phyloP scores from a whole-genome alignment of 2,113 vertebrate species.

The Leuciscus idus region DNA sequence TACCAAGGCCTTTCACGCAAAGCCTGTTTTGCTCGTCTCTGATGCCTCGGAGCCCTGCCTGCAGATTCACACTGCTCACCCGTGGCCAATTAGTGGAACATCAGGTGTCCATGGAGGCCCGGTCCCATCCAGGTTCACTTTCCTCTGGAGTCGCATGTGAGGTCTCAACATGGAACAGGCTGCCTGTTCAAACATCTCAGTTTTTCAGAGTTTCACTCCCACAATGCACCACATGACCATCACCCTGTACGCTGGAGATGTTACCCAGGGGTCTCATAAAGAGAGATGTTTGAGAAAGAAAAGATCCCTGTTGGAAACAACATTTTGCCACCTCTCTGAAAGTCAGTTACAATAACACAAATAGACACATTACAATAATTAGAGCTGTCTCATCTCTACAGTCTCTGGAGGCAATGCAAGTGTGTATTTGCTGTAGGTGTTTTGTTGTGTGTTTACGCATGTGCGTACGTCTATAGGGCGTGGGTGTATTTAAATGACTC shows the following conservation, averaged over 20 bases:
- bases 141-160: constrained; percentile 50
- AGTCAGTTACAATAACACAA: constrained; percentile 62
- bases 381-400: constrained; percentile 51
- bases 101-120: constrained; percentile 49
- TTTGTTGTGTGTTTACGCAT: constrained; percentile 17
- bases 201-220: constrained; percentile 22
- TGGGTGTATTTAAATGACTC: constrained; percentile 50
- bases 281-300: constrained; percentile 47
- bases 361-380: constrained; percentile 59
- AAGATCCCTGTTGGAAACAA: neutral
- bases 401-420: constrained; percentile 41
- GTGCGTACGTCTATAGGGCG: constrained; percentile 22
- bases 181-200: constrained; percentile 36
- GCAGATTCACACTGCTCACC: constrained; percentile 55
- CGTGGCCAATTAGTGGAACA: constrained; percentile 66
- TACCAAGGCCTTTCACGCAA: constrained; percentile 37
- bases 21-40: constrained; percentile 36
- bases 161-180: constrained; percentile 20
- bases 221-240: neutral
- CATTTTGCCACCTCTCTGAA: neutral
- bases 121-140: constrained; percentile 40
- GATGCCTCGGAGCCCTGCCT: constrained; percentile 32
- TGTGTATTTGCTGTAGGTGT: constrained; percentile 29
- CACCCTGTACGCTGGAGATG: neutral
- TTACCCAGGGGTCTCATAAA: constrained; percentile 51